Evolutionary conservation across 1,140 invertebrate species (phyloP), one percentile per base, ranked within the genome.

Genomic region (Chlorops oryzae): DNA sequence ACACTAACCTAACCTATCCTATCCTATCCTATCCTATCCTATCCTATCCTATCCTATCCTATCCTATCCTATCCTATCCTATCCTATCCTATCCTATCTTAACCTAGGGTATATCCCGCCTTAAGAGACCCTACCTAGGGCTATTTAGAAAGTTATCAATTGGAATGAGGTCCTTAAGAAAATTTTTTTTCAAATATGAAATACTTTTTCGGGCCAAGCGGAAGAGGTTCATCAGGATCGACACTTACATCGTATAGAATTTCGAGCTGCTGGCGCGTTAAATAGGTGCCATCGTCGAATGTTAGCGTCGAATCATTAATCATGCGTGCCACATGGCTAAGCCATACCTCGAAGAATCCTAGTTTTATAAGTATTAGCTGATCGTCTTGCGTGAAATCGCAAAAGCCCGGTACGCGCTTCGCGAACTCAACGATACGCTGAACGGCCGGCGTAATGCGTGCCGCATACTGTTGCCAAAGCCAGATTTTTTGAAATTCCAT

Each of bases 281-380:
- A 81, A 57, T 85, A 87, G 43, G 86, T 89, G 20, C 94, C 94
- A 64, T 97, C 92, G 54, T 90, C 86, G 73, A 97, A 94, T n/a
- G 91, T 89, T 62, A 97, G 77, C 45, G 82, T 82, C 49, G 82
- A 79, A 50, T 91, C 84, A 3, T 81, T 80, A n/a, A 91, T 86
- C 73, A 94, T 81, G 43, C 86, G 81, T 1, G 90, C 80, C 45
- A 92, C 86, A 57, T 94, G 85, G 42, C 87, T 85, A 47, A 96
- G 76, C 94, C 95, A 97, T 42, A 97, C 84, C 75, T 98, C 94
- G 73, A 97, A 95, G 77, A 97, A 97, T 27, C 92, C 93, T 59
- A 90, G 81, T 78, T 98, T 96, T 59, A 96, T 93, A 34, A 96
- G 79, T 57, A 94, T 93, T 45, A 96, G 77, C 74, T 96, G 92